Evolutionary conservation across 1,140 invertebrate genomes (phyloP).

Genomic region (Drosophila baimaii): DNA sequence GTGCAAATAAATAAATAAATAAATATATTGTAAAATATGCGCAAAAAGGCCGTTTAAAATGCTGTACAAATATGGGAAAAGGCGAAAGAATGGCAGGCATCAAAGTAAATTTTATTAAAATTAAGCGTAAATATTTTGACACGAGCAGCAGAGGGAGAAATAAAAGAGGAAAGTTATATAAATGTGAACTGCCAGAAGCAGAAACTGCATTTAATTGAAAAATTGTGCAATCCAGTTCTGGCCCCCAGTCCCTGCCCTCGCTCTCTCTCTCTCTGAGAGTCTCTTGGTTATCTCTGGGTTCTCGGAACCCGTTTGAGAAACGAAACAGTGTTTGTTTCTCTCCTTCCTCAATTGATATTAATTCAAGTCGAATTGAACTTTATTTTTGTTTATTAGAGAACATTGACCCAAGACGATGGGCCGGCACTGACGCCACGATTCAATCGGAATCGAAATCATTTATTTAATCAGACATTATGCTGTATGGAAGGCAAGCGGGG

Average conservation of each 20-base stretch:
- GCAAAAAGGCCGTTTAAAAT: constrained; percentile 66
- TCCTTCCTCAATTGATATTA: constrained; percentile 75
- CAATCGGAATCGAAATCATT: constrained; percentile 42
- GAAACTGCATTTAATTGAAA: constrained; percentile 68
- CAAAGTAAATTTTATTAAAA: constrained; percentile 81
- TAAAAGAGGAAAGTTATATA: constrained; percentile 30
- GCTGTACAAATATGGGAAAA: constrained; percentile 60
- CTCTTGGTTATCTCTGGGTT: constrained; percentile 1
- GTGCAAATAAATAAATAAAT: constrained; percentile 59
- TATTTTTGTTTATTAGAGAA: constrained; percentile 72
- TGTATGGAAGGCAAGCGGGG: constrained; percentile 22
- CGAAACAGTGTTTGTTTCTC: constrained; percentile 23
- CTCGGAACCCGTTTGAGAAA: constrained; percentile 29
- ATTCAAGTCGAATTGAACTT: constrained; percentile 79
- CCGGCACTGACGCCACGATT: constrained; percentile 15
- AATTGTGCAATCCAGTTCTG: constrained; percentile 52
- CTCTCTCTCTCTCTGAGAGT: neutral
- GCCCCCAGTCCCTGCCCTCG: neutral
- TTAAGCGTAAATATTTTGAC: constrained; percentile 80
- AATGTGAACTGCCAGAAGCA: constrained; percentile 33
- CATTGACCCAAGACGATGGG: constrained; percentile 61
- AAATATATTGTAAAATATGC: constrained; percentile 72
- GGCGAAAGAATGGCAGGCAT: constrained; percentile 24
- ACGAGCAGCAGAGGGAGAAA: constrained; percentile 36
- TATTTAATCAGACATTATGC: constrained; percentile 58